These are phyloP conservation scores for Lophura nycthemera DNA, from an alignment of 2,113 vertebrate genomes.

Conservation along the genomic window DNA sequence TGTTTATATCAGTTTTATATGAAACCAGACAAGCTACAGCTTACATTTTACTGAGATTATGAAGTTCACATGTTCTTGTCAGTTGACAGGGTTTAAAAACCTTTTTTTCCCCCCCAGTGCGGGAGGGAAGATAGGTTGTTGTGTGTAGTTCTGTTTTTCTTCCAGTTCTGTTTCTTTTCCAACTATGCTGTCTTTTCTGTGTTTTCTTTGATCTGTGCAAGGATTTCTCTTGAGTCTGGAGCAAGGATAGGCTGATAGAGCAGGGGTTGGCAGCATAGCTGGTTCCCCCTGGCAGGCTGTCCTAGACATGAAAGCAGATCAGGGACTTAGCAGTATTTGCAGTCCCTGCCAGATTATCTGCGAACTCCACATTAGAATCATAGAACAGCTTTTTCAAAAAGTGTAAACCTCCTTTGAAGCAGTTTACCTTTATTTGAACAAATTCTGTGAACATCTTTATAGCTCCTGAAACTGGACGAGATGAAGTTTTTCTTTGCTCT, in stretches of 20 bases:
- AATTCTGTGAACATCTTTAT: neutral
- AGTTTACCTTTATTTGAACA: neutral
- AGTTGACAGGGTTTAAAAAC: neutral
- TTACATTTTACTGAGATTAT: neutral
- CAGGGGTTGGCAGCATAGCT: accelerated
- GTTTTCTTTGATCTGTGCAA: neutral
- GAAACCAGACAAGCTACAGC: slow-evolving; percentile 41
- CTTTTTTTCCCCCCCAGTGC: neutral
- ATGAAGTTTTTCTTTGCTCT: neutral
- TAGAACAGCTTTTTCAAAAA: neutral
- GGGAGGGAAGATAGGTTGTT: neutral
- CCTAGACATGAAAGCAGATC: neutral
- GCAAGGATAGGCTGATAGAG: neutral
- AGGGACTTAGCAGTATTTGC: neutral
- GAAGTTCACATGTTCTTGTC: neutral
- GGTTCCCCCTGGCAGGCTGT: neutral
- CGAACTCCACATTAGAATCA: neutral
- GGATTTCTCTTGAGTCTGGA: neutral
- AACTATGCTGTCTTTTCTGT: neutral
- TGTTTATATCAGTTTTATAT: slow-evolving; percentile 48
- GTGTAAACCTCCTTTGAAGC: neutral
- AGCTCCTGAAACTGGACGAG: neutral
- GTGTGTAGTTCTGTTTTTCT: neutral
- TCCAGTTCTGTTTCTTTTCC: neutral
- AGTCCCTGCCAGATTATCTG: neutral